These are phyloP conservation scores for Hermaeophaga mercurialis DNA, from an alignment of 2,888 invertebrate species.

Conservation along the genomic window DNA sequence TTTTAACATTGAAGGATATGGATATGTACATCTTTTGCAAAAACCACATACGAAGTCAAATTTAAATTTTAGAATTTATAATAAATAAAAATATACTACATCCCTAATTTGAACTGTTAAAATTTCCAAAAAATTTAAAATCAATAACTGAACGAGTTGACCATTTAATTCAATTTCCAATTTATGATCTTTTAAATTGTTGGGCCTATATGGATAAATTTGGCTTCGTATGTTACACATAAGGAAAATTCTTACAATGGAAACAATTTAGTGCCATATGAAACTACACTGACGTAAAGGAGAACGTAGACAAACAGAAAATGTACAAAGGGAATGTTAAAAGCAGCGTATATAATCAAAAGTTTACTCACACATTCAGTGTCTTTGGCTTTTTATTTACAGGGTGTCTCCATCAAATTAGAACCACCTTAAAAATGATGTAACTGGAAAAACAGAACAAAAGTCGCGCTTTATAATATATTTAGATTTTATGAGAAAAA, in stretches of 20 bases:
- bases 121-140: too few species aligned
- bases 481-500: too few species aligned
- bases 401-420: not conserved
- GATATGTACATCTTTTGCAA: constrained; percentile 42
- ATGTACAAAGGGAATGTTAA: constrained; percentile 45
- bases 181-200: not conserved
- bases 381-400: constrained; percentile 47
- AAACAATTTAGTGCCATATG: constrained; percentile 51
- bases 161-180: too few species aligned
- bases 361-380: constrained; percentile 37
- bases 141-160: too few species aligned
- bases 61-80: not conserved
- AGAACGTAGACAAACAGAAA: constrained; percentile 28
- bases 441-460: too few species aligned
- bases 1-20: constrained; percentile 44
- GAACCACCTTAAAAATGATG: not conserved
- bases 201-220: not conserved
- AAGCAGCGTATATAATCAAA: constrained; percentile 38
- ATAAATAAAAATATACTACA: too few species aligned
- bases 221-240: constrained; percentile 14
- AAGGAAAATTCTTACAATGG: constrained; percentile 34
- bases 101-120: too few species aligned
- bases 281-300: constrained; percentile 46
- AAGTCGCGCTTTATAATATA: too few species aligned
- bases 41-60: constrained; percentile 9